Conservation (phyloP, 2,113 vertebrate species). For the Pterophyllum scalare region DNA sequence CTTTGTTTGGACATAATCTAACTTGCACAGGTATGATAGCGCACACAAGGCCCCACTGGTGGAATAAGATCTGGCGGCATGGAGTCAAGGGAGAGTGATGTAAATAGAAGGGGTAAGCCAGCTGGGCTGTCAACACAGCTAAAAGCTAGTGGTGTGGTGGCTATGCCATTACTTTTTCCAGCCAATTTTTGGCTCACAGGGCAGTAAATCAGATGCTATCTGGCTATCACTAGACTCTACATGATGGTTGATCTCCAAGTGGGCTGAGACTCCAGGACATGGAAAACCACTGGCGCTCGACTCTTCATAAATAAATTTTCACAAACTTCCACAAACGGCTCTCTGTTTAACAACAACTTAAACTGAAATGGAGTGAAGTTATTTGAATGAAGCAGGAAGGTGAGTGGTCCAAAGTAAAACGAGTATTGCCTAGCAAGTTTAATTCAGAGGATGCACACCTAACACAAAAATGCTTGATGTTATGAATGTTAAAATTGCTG, state of each 20-base stretch:
- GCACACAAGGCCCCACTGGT: background rate
- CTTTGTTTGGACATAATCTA: background rate
- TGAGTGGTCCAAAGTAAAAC: background rate
- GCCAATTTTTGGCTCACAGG: background rate
- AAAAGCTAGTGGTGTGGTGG: background rate
- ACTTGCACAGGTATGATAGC: background rate
- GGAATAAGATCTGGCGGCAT: background rate
- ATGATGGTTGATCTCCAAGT: background rate
- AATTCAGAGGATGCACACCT: background rate
- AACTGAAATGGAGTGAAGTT: too few relatives aligned
- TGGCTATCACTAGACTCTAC: too few relatives aligned
- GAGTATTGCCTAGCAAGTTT: background rate
- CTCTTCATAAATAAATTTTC: accelerated
- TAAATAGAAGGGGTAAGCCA: background rate
- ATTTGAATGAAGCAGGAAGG: too few relatives aligned
- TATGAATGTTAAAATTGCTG: background rate
- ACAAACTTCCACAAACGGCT: background rate
- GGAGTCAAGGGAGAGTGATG: background rate
- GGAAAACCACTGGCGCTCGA: background rate
- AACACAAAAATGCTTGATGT: background rate
- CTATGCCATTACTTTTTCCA: background rate
- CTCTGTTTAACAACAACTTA: background rate
- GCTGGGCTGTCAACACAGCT: background rate
- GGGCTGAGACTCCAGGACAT: background rate
- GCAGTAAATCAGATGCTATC: background rate